Evolutionary conservation across 2,113 vertebrate species (phyloP).

Genomic region (Corythoichthys intestinalis): DNA sequence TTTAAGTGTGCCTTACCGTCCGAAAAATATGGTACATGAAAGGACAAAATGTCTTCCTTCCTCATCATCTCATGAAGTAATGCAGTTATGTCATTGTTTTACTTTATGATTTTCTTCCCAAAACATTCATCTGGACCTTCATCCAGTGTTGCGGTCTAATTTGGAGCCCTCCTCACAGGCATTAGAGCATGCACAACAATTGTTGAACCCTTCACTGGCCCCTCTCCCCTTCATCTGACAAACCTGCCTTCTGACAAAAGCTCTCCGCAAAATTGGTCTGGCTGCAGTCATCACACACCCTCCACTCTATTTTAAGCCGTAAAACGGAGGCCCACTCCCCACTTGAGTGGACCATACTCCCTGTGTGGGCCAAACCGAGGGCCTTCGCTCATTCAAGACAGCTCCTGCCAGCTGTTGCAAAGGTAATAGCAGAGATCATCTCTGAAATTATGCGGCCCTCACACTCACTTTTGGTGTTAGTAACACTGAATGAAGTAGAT

Average conservation of each 20-base stretch:
- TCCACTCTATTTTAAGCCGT: conserved; percentile 63
- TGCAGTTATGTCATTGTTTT: not conserved
- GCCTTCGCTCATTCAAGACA: conserved; percentile 31
- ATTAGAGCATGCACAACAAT: conserved; percentile 33
- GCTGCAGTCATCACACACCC: conserved; percentile 49
- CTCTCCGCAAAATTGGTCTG: conserved; percentile 33
- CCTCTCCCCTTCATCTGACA: conserved; percentile 1
- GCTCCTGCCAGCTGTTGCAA: conserved; percentile 48
- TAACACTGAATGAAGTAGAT: conserved; percentile 9
- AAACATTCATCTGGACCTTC: conserved; percentile 18
- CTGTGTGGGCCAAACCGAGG: conserved; percentile 49
- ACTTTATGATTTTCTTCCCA: not conserved
- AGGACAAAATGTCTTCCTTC: not conserved
- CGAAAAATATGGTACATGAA: too few relatives aligned
- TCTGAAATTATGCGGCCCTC: conserved; percentile 20
- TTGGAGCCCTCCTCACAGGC: conserved; percentile 34
- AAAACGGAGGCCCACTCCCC: conserved; percentile 41
- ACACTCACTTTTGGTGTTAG: conserved; percentile 17
- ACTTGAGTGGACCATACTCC: conserved; percentile 37
- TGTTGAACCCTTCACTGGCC: conserved; percentile 10
- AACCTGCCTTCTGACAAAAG: conserved; percentile 36
- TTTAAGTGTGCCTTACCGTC: too few relatives aligned
- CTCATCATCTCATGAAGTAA: not conserved
- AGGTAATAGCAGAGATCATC: conserved; percentile 50
- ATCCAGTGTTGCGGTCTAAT: conserved; percentile 41